A percentile compares a stretch with the other conserved stretches of the same genome.
Evolutionary conservation across 2,113 vertebrate species (phyloP).

Genomic region (Geococcyx californianus): DNA sequence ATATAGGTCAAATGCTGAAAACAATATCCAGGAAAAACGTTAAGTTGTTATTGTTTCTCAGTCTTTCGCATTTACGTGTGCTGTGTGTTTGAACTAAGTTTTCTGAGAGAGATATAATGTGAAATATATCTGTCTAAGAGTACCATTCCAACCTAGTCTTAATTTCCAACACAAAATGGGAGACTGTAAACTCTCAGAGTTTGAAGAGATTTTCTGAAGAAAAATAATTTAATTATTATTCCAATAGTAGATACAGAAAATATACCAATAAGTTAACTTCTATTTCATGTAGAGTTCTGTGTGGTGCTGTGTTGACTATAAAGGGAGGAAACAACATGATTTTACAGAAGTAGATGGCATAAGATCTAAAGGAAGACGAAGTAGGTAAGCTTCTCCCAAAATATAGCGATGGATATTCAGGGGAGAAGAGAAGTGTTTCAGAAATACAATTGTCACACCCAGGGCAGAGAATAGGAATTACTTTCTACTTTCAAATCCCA

Average conservation of each 20-base stretch:
- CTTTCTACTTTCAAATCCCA: background rate
- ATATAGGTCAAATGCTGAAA: background rate
- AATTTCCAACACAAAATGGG: background rate
- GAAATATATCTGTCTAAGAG: background rate
- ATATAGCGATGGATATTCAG: background rate
- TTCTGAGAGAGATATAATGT: background rate
- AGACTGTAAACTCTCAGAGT: background rate
- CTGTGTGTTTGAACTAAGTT: background rate
- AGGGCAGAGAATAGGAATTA: background rate
- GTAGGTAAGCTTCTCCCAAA: background rate
- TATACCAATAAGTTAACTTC: background rate
- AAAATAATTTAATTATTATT: background rate
- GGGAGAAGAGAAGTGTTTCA: background rate
- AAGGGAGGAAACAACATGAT: background rate
- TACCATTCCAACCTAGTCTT: background rate
- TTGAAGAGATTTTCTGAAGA: background rate
- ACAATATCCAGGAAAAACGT: background rate
- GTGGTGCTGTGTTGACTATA: background rate
- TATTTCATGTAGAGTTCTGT: background rate
- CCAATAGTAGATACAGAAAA: background rate
- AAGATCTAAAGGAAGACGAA: background rate
- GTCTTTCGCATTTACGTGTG: background rate
- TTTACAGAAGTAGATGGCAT: background rate
- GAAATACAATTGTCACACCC: background rate
- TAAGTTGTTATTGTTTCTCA: background rate